A percentile compares a stretch with the other conserved stretches of the same genome.
Conservation (phyloP, 2,113 vertebrate genomes). For the Pteruthius melanotis region DNA sequence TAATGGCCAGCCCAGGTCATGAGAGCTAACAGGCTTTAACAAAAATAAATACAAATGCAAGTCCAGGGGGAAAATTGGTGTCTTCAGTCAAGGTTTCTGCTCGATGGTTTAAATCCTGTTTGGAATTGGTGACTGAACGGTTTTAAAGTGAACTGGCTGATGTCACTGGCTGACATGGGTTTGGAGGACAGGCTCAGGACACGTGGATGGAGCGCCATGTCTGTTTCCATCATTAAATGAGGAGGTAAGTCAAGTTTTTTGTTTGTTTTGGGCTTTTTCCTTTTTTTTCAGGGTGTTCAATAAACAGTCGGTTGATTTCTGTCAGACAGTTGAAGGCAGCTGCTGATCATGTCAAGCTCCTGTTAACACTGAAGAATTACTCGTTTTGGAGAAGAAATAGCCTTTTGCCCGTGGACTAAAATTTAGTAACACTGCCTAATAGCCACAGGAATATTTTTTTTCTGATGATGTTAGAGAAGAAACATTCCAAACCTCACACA, state of each 20-base stretch:
- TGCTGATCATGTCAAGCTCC: neutral
- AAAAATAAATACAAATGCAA: neutral
- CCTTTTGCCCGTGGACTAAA: neutral
- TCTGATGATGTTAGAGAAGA: neutral
- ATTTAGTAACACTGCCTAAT: neutral
- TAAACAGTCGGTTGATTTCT: neutral
- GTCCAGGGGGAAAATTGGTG: neutral
- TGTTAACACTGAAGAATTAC: neutral
- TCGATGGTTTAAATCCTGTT: neutral
- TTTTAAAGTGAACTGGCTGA: neutral
- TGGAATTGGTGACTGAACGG: neutral
- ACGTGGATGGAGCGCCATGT: accelerated
- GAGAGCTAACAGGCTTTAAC: neutral
- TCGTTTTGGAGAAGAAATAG: neutral
- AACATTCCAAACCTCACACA: neutral
- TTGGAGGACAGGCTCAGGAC: neutral
- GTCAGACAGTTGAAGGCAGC: neutral
- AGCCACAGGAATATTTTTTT: neutral
- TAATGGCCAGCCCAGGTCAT: neutral
- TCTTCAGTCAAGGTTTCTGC: neutral
- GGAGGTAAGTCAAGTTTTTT: neutral
- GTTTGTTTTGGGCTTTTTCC: neutral
- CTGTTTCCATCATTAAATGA: neutral
- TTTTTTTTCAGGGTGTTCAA: neutral
- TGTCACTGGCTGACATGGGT: neutral